Evolutionary conservation across 2,888 invertebrate genomes (phyloP), one percentile per base, ranked within the genome.

Genomic region (Diogma glabrata): DNA sequence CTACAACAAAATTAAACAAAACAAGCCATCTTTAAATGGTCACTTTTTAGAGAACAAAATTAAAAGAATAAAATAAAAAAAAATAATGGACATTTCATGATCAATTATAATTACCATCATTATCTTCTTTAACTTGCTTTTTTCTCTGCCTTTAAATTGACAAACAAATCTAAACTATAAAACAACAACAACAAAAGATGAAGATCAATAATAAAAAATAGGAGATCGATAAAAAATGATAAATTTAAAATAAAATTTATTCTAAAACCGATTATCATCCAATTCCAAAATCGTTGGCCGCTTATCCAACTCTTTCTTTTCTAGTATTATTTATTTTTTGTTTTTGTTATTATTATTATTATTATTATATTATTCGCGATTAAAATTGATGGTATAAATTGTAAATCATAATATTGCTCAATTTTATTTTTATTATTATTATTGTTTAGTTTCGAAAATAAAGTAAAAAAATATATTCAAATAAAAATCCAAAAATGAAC

Each of bases 1-100:
- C n/a, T n/a, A n/a, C n/a, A n/a, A n/a, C n/a, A n/a, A n/a, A n/a
- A n/a, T n/a, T n/a, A n/a, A n/a, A n/a, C n/a, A n/a, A n/a, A n/a
- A n/a, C n/a, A n/a, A n/a, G n/a, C n/a, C n/a, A 43, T 43, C 43
- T 43, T 43, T 43, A 43, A 43, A 43, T 43, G 43, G 43, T 43
- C 43, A n/a, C n/a, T n/a, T n/a, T n/a, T n/a, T n/a, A n/a, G n/a
- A n/a, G n/a, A n/a, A n/a, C n/a, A n/a, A n/a, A n/a, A n/a, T n/a
- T n/a, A n/a, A n/a, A n/a, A n/a, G n/a, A n/a, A n/a, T n/a, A n/a
- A 43, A 43, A 43, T 22, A 22, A 43, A 43, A 20, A 43, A 43
- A 22, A 43, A 43, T 43, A 43, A 43, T 43, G 43, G 22, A 43
- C 43, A 14, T 43, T 43, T 43, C 43, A 43, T 43, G 43, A 43